Evolutionary conservation across 2,797 vertebrate species (phyloP).

Genomic region (Lutjanus campechanus): DNA sequence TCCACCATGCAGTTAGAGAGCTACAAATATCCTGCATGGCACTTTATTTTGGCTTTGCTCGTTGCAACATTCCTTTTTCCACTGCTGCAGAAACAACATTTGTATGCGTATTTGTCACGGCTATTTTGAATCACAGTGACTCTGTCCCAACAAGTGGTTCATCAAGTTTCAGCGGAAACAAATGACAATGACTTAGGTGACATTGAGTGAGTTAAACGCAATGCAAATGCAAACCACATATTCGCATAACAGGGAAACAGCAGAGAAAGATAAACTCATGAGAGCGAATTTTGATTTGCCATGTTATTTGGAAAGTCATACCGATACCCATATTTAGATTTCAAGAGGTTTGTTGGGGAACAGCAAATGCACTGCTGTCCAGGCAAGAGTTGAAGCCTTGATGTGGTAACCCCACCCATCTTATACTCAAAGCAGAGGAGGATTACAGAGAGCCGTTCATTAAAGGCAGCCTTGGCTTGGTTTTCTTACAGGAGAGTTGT

Average conservation of each 20-base stretch:
- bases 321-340: slow-evolving; percentile 48
- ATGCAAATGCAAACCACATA: slow-evolving; percentile 13
- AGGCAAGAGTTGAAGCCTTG: slow-evolving; percentile 38
- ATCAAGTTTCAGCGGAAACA: slow-evolving; percentile 32
- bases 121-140: slow-evolving; percentile 28
- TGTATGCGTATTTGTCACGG: slow-evolving; percentile 6
- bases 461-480: slow-evolving; percentile 28
- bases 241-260: slow-evolving; percentile 29
- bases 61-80: slow-evolving; percentile 36
- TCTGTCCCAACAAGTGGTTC: not conserved
- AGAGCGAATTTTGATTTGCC: not conserved
- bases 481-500: slow-evolving; percentile 91
- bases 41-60: slow-evolving; percentile 5
- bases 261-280: not conserved
- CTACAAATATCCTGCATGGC: slow-evolving; percentile 38
- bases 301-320: slow-evolving; percentile 23
- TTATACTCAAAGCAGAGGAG: slow-evolving; percentile 42
- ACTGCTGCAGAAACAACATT: slow-evolving; percentile 25
- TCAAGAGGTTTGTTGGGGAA: slow-evolving; percentile 29
- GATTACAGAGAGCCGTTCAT: slow-evolving; percentile 55
- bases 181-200: slow-evolving; percentile 21
- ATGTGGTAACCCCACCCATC: slow-evolving; percentile 71
- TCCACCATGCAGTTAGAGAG: slow-evolving; percentile 11
- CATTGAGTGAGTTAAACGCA: not conserved
- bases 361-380: slow-evolving; percentile 25